Evolutionary conservation across 2,797 vertebrate genomes (phyloP).

Genomic region (Vipera latastei): DNA sequence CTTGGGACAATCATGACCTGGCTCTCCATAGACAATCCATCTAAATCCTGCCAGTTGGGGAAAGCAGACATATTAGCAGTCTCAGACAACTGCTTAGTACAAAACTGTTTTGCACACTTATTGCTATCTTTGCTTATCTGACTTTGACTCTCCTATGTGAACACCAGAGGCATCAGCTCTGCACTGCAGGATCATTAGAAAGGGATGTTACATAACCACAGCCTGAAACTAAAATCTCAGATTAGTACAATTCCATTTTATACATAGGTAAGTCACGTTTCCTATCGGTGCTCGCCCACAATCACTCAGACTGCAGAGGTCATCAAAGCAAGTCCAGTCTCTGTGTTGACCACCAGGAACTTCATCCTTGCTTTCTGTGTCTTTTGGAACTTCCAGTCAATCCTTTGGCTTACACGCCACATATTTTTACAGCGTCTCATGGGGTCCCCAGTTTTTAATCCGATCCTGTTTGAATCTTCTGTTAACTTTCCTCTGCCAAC

Average conservation of each 20-base stretch:
- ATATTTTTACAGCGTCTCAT: background rate
- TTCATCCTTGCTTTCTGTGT: background rate
- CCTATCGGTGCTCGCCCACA: background rate
- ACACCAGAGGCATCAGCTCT: background rate
- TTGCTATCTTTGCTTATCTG: background rate
- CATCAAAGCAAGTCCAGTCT: background rate
- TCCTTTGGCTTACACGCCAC: background rate
- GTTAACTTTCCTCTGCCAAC: background rate
- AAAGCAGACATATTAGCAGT: background rate
- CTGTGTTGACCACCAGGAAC: background rate
- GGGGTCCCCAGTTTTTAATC: background rate
- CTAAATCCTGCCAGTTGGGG: background rate
- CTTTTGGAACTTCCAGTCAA: background rate
- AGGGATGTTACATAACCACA: background rate
- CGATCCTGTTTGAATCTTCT: background rate
- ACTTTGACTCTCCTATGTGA: background rate
- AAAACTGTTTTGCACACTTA: background rate
- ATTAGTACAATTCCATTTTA: background rate
- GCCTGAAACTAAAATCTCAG: background rate
- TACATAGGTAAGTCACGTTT: background rate
- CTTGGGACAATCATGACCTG: background rate
- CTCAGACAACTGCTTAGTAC: background rate
- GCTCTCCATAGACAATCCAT: background rate
- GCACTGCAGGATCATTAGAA: background rate
- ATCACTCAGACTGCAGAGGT: background rate